A percentile compares a stretch with the other conserved stretches of the same genome.
Conservation (phyloP, 2,888 invertebrate genomes). For the Scotopteryx bipunctaria region DNA sequence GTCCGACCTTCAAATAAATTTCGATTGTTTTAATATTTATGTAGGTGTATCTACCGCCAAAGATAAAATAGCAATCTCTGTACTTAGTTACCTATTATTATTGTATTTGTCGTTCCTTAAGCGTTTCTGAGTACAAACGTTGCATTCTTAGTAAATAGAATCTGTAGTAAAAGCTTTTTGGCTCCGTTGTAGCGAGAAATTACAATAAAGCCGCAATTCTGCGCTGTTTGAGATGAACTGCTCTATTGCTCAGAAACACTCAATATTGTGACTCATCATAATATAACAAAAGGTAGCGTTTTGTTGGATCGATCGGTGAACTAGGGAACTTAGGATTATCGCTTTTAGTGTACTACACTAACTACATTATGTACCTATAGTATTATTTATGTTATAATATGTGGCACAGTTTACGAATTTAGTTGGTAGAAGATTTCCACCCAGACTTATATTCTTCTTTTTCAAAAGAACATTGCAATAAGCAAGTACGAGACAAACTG, state of each 20-base stretch:
- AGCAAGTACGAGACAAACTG: too few relatives aligned
- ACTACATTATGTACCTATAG: too few relatives aligned
- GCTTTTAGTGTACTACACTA: too few relatives aligned
- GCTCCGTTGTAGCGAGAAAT: slow-evolving; percentile 28
- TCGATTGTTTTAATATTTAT: neutral
- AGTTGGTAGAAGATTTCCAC: too few relatives aligned
- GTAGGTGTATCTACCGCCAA: too few relatives aligned
- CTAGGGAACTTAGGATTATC: neutral
- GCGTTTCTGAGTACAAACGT: slow-evolving; percentile 12
- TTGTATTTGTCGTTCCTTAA: too few relatives aligned
- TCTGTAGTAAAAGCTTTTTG: slow-evolving; percentile 25
- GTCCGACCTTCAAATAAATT: slow-evolving; percentile 13
- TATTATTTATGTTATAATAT: neutral
- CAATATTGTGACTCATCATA: slow-evolving; percentile 1
- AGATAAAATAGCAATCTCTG: too few relatives aligned
- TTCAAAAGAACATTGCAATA: too few relatives aligned
- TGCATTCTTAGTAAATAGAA: slow-evolving; percentile 37
- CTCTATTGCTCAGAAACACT: slow-evolving; percentile 9
- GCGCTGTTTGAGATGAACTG: slow-evolving; percentile 15
- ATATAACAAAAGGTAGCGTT: neutral
- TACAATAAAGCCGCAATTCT: slow-evolving; percentile 27
- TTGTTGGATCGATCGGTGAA: neutral
- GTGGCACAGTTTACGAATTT: too few relatives aligned
- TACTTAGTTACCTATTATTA: too few relatives aligned
- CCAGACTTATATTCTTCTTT: too few relatives aligned